Evolutionary conservation across 2,113 vertebrate genomes (phyloP).

Genomic region (Nansenia antarctica): DNA sequence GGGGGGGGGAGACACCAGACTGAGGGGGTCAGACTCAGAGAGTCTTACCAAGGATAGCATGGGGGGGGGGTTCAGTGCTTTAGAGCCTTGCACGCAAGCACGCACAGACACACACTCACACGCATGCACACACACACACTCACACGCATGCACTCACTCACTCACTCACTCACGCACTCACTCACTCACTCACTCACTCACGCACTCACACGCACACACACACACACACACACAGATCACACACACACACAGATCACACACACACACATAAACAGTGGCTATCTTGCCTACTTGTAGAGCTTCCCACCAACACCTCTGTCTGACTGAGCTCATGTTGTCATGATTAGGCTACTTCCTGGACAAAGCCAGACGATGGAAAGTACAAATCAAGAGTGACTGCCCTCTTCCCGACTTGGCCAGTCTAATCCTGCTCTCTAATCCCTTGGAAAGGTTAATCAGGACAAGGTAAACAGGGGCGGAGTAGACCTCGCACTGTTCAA

Average conservation of each 20-base stretch:
- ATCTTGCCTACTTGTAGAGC: background rate
- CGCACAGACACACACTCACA: background rate
- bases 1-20: background rate
- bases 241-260: background rate
- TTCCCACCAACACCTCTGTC: too few relatives aligned
- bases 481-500: too few relatives aligned
- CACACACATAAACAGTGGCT: background rate
- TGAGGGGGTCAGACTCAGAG: background rate
- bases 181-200: background rate
- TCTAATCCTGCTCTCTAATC: background rate
- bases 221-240: background rate
- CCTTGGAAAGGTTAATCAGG: background rate
- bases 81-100: background rate
- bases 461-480: background rate
- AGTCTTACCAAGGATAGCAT: background rate
- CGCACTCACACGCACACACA: background rate
- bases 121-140: background rate
- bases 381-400: background rate
- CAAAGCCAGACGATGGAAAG: background rate
- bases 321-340: too few relatives aligned
- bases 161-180: too few relatives aligned
- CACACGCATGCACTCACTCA: background rate
- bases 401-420: background rate
- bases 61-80: background rate
- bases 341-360: background rate